Evolutionary conservation across 2,797 vertebrate species (phyloP).

Genomic region (Cacajao melanocephalus): DNA sequence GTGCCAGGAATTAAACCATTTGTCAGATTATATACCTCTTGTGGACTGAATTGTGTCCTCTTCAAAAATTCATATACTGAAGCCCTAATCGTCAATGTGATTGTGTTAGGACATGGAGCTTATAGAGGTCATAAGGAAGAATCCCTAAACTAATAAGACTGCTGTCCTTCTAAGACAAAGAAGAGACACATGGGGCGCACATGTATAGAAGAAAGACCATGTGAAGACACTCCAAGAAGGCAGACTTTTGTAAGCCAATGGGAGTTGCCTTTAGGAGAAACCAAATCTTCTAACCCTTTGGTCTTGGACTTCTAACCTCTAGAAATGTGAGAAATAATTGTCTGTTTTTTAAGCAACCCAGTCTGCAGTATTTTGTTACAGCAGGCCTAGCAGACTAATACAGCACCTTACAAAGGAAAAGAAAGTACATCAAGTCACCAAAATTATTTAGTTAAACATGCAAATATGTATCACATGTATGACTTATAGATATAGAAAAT

Average conservation of each 20-base stretch:
- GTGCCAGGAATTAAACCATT: neutral
- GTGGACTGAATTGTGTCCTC: neutral
- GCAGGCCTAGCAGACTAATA: neutral
- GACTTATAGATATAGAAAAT: neutral
- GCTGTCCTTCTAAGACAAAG: neutral
- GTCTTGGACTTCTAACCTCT: neutral
- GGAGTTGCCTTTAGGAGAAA: neutral
- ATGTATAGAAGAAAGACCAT: neutral
- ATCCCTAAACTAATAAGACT: neutral
- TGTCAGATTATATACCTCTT: neutral
- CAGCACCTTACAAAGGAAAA: neutral
- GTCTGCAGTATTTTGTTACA: neutral
- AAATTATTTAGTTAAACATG: neutral
- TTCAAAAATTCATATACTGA: neutral
- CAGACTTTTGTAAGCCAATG: neutral
- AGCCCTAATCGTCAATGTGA: neutral
- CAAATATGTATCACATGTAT: neutral
- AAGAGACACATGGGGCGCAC: rapidly evolving
- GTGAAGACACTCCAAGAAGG: too few relatives aligned
- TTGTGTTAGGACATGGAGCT: neutral
- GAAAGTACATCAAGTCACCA: neutral
- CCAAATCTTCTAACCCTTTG: neutral
- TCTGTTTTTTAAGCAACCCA: neutral
- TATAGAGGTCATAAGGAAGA: neutral
- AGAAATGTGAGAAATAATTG: neutral